Conservation (phyloP, 1,140 invertebrate genomes). For the Drosophila setifemur region DNA sequence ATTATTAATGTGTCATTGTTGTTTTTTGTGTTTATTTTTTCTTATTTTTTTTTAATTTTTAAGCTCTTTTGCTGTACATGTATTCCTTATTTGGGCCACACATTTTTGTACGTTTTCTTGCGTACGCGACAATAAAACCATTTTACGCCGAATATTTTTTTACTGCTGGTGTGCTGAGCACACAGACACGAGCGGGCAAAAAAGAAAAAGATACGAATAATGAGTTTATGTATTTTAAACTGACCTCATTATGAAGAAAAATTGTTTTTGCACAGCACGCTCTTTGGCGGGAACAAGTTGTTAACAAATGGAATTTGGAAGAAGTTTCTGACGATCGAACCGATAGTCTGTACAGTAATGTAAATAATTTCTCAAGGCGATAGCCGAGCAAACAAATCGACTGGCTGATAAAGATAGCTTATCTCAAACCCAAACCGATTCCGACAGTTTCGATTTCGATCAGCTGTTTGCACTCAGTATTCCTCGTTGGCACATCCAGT, state of each 20-base stretch:
- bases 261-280: slow-evolving; percentile 38
- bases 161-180: slow-evolving; percentile 28
- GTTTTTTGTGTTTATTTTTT: slow-evolving; percentile 13
- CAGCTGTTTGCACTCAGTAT: no score
- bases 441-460: no score
- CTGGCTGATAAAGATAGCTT: slow-evolving; percentile 10
- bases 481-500: no score
- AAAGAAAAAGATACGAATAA: slow-evolving; percentile 26
- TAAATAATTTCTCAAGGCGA: not conserved
- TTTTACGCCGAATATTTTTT: slow-evolving; percentile 40
- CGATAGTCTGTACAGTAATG: not conserved
- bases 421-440: not conserved
- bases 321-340: no score
- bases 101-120: slow-evolving; percentile 57
- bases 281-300: slow-evolving; percentile 23
- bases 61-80: slow-evolving; percentile 19
- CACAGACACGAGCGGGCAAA: slow-evolving; percentile 33
- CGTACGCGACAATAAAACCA: slow-evolving; percentile 53
- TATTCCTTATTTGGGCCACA: slow-evolving; percentile 54
- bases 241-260: slow-evolving; percentile 44
- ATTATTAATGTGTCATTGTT: slow-evolving; percentile 44
- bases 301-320: slow-evolving; percentile 33
- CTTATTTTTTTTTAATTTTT: no score
- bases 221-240: slow-evolving; percentile 57
- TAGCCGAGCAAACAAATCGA: not conserved